phyloP scores from a whole-genome alignment of 2,113 vertebrate species.

The Chaenocephalus aceratus region DNA sequence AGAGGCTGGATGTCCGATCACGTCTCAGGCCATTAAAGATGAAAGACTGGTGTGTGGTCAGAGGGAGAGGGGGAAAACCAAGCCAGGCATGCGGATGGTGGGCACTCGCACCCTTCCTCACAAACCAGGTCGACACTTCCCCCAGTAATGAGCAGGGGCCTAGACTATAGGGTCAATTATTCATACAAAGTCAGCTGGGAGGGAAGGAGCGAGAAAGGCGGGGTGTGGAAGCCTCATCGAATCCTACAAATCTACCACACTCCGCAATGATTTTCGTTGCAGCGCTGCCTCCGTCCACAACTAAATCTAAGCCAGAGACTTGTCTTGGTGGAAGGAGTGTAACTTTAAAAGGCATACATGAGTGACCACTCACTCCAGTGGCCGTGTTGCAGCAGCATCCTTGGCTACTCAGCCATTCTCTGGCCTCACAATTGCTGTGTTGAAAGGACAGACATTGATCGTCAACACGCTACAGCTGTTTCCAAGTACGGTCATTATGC shows the following conservation, averaged over 20 bases:
- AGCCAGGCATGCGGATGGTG: slow-evolving; percentile 48
- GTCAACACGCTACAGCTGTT: slow-evolving; percentile 57
- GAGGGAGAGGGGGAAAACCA: slow-evolving; percentile 68
- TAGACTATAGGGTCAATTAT: slow-evolving; percentile 85
- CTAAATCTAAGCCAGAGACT: slow-evolving; percentile 71
- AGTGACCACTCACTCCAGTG: slow-evolving; percentile 66
- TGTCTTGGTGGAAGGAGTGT: slow-evolving; percentile 71
- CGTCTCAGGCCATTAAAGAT: slow-evolving; percentile 84
- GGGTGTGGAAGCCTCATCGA: slow-evolving; percentile 65
- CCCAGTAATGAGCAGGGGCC: slow-evolving; percentile 83
- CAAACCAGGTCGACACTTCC: slow-evolving; percentile 80
- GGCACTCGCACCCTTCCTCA: slow-evolving; percentile 66
- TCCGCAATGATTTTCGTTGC: slow-evolving; percentile 60
- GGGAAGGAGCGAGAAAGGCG: slow-evolving; percentile 60
- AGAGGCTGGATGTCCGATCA: slow-evolving; percentile 72
- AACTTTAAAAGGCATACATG: slow-evolving; percentile 82
- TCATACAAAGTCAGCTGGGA: slow-evolving; percentile 83
- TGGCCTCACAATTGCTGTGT: slow-evolving; percentile 65
- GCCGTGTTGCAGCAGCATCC: slow-evolving; percentile 50
- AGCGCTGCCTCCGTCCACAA: slow-evolving; percentile 65
- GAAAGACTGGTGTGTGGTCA: slow-evolving; percentile 79
- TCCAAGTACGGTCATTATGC: slow-evolving; percentile 52
- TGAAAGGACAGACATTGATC: slow-evolving; percentile 74
- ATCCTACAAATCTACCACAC: slow-evolving; percentile 59
- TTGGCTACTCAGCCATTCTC: slow-evolving; percentile 72